These are phyloP conservation scores for Zalophus californianus DNA, from an alignment of 2,797 vertebrate genomes.

Conservation along the genomic window DNA sequence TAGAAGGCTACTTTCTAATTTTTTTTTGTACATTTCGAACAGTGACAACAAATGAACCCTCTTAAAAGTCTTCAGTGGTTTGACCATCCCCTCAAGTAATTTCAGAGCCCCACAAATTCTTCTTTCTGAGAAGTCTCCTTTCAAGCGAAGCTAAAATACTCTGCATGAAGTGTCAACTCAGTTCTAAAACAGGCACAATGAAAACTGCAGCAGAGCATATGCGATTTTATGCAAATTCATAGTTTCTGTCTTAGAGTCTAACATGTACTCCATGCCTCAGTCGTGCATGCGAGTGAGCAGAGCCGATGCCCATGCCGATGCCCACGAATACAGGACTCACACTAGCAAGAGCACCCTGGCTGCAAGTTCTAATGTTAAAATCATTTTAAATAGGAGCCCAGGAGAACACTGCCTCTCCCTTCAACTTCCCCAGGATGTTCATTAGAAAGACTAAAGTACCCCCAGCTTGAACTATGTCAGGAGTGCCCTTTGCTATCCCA, in stretches of 20 bases:
- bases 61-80: not conserved
- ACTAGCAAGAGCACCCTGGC: not conserved
- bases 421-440: not conserved
- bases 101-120: constrained; percentile 38
- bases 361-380: not conserved
- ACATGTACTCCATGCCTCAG: not conserved
- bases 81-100: constrained; percentile 35
- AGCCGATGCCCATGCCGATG: not conserved
- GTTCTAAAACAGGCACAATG: constrained; percentile 59
- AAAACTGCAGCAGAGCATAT: constrained; percentile 33
- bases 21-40: not conserved
- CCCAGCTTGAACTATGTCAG: not conserved
- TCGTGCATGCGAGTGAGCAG: not conserved
- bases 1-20: not conserved
- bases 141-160: constrained; percentile 46
- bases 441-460: not conserved
- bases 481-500: not conserved
- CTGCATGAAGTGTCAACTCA: not conserved
- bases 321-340: not conserved
- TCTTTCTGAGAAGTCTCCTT: constrained; percentile 38
- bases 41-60: not conserved
- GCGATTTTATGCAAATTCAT: constrained; percentile 22
- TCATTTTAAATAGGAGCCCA: not conserved
- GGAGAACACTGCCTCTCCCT: not conserved
- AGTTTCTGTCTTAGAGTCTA: not conserved